Conservation (phyloP, 1,140 invertebrate genomes). For the Aphis gossypii region DNA sequence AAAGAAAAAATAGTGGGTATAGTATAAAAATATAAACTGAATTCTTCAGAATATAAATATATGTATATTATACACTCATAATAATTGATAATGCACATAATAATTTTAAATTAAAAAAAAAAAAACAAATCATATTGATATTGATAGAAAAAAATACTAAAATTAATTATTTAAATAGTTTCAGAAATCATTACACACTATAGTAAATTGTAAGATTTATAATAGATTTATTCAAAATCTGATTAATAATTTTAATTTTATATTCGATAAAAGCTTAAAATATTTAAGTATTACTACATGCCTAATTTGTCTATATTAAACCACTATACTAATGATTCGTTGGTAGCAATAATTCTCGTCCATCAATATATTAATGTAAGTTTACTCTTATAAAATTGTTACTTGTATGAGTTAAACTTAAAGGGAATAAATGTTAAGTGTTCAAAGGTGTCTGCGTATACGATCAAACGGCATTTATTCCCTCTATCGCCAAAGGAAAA, state of each 20-base stretch:
- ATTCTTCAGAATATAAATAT: no score
- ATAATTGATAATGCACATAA: no score
- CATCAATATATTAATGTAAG: neutral
- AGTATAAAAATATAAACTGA: no score
- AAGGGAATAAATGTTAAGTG: neutral
- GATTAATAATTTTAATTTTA: neutral
- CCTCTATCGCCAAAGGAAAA: slow-evolving; percentile 28
- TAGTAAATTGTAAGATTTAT: neutral
- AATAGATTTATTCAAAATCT: no score
- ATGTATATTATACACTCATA: no score
- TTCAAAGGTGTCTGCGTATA: neutral
- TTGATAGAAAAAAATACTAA: no score
- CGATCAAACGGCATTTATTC: slow-evolving; percentile 45
- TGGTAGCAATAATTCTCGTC: neutral
- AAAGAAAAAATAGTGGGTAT: no score
- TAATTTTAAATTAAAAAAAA: no score
- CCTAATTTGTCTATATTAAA: neutral
- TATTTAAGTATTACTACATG: neutral
- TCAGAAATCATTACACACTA: no score
- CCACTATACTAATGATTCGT: neutral
- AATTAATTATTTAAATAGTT: no score
- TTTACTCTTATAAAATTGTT: neutral
- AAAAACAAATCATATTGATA: no score
- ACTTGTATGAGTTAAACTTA: neutral
- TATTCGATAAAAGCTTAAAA: neutral